Conservation (phyloP, 1,140 invertebrate species). For the Sweltsa coloradensis region DNA sequence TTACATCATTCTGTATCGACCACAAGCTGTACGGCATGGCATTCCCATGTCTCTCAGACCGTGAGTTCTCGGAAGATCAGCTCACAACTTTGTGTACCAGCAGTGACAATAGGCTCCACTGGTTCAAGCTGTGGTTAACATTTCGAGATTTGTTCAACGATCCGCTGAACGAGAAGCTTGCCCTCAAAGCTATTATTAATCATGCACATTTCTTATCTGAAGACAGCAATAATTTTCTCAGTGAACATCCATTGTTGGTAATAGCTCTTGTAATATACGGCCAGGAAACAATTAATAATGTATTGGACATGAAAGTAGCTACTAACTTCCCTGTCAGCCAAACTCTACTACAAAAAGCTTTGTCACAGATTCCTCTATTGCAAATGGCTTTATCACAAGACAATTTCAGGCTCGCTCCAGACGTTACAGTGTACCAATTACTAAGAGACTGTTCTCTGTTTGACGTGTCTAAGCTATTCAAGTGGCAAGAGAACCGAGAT, state of each 20-base stretch:
- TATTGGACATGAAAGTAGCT: not conserved
- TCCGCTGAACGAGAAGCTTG: not conserved
- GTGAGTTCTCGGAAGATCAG: not conserved
- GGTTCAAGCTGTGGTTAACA: not conserved
- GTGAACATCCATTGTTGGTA: slow-evolving; percentile 7
- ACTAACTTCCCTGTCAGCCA: not conserved
- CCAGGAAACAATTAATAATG: not conserved
- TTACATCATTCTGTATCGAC: slow-evolving; percentile 3
- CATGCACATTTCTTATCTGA: not conserved
- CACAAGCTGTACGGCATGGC: slow-evolving; percentile 4
- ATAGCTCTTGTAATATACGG: not conserved
- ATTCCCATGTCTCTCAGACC: slow-evolving; percentile 7
- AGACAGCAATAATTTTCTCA: not conserved
- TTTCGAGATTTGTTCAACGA: not conserved
- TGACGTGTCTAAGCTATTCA: slow-evolving; percentile 40
- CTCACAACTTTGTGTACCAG: not conserved
- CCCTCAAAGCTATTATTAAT: not conserved
- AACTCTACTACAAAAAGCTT: not conserved
- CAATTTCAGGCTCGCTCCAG: slow-evolving; percentile 28
- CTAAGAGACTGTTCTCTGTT: slow-evolving; percentile 39
- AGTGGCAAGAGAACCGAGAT: slow-evolving; percentile 35
- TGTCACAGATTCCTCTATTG: slow-evolving; percentile 2
- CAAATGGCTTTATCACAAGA: not conserved
- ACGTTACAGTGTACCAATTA: slow-evolving; percentile 41
- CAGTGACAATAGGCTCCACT: not conserved